Percentiles rank a stretch among this genome's conserved stretches.
phyloP scores from a whole-genome alignment of 1,140 invertebrate genomes.

The Hyphantria cunea region DNA sequence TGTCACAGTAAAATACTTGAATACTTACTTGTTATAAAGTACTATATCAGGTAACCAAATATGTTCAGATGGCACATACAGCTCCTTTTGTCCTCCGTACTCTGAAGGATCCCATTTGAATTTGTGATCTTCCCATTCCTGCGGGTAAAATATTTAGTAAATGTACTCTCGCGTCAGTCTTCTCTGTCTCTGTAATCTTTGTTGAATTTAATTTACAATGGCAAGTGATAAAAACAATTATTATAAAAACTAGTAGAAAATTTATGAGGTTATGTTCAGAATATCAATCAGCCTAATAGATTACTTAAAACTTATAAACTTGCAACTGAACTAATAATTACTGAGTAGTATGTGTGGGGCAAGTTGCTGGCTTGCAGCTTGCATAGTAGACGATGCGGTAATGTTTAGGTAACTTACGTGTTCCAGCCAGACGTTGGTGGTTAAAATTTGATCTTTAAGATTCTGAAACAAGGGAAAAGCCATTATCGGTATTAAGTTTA shows the following conservation, averaged over 20 bases:
- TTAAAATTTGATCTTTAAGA: slow-evolving; percentile 97
- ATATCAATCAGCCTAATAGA: no score
- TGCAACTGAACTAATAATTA: no score
- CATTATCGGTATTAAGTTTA: neutral
- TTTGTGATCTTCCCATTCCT: slow-evolving; percentile 99
- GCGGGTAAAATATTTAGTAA: no score
- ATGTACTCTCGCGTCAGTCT: no score
- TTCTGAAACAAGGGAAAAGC: slow-evolving; percentile 87
- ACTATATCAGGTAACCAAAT: slow-evolving; percentile 98
- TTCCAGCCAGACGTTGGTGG: slow-evolving; percentile 97
- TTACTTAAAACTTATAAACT: no score
- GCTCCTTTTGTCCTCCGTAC: slow-evolving; percentile 96
- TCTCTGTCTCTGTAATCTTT: no score
- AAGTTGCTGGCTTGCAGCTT: no score
- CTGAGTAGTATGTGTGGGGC: no score
- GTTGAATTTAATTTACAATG: no score
- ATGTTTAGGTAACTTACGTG: slow-evolving; percentile 88
- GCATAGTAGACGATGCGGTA: neutral
- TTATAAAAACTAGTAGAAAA: no score
- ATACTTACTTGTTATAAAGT: slow-evolving; percentile 96
- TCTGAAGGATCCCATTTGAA: slow-evolving; percentile 97
- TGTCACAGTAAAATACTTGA: neutral
- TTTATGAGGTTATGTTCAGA: no score
- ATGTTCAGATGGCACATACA: slow-evolving; percentile 96
- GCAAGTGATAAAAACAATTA: no score